phyloP scores from a whole-genome alignment of 2,113 vertebrate species.

The Atractosteus spatula region DNA sequence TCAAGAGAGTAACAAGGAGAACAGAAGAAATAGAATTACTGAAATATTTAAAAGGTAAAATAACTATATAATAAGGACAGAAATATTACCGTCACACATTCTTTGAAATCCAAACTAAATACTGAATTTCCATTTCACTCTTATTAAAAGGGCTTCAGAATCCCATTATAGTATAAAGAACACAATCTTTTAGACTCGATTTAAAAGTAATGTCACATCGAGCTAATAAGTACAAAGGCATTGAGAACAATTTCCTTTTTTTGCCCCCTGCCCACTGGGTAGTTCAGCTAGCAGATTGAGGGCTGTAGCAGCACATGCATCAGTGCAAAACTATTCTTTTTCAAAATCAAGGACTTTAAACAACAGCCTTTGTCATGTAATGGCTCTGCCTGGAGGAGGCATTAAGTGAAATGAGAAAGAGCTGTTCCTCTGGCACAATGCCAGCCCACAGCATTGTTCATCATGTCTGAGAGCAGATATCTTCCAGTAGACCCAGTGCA shows the following conservation, averaged over 20 bases:
- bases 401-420: neutral
- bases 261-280: neutral
- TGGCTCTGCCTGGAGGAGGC: neutral
- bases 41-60: too few species aligned
- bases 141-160: neutral
- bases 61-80: neutral
- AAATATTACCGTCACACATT: neutral
- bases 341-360: neutral
- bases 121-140: neutral
- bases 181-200: neutral
- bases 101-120: neutral
- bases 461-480: neutral
- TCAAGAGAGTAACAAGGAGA: too few species aligned
- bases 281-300: neutral
- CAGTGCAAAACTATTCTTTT: neutral
- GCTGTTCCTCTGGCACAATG: neutral
- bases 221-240: too few species aligned
- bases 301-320: neutral
- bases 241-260: neutral
- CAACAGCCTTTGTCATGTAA: neutral
- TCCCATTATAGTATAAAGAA: neutral
- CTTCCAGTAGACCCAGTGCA: neutral
- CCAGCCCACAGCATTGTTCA: neutral
- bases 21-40: too few species aligned
- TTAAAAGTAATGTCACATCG: neutral